phyloP scores from a whole-genome alignment of 1,140 invertebrate species.

The Meloidogyne exigua region DNA sequence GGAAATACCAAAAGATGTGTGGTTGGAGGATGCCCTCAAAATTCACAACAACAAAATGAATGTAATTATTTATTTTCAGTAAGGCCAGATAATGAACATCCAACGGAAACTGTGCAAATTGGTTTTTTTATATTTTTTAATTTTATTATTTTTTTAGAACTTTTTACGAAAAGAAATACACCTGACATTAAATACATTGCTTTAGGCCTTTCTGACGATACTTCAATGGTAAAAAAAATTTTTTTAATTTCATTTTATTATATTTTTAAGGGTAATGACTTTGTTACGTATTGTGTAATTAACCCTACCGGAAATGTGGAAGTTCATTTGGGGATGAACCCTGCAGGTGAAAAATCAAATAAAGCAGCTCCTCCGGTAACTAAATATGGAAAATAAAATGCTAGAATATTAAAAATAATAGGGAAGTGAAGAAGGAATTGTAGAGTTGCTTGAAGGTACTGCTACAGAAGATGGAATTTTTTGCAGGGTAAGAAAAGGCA shows the following conservation, averaged over 20 bases:
- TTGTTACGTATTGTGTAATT: constrained; percentile 28
- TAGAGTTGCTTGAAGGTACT: constrained; percentile 17
- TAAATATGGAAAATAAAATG: not conserved
- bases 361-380: not conserved
- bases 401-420: constrained; percentile 22
- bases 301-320: constrained; percentile 11
- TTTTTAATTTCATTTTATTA: not conserved
- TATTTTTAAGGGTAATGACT: constrained; percentile 24
- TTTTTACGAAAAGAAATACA: constrained; percentile 18
- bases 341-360: constrained; percentile 18
- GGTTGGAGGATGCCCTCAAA: constrained; percentile 4
- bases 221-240: constrained; percentile 12
- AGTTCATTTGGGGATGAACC: constrained; percentile 27
- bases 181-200: constrained; percentile 26
- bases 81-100: constrained; percentile 5
- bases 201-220: constrained; percentile 32
- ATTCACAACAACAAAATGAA: not conserved
- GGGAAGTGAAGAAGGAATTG: constrained; percentile 9
- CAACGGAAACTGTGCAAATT: not conserved
- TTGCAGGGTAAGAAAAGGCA: constrained; percentile 20
- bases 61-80: constrained; percentile 24
- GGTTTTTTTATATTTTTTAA: not conserved
- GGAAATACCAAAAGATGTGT: constrained; percentile 28
- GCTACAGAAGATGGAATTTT: constrained; percentile 30
- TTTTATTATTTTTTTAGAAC: constrained; percentile 9